Evolutionary conservation across 2,888 invertebrate genomes (phyloP), one percentile per base, ranked within the genome.

Genomic region (Lysandra bellargus): DNA sequence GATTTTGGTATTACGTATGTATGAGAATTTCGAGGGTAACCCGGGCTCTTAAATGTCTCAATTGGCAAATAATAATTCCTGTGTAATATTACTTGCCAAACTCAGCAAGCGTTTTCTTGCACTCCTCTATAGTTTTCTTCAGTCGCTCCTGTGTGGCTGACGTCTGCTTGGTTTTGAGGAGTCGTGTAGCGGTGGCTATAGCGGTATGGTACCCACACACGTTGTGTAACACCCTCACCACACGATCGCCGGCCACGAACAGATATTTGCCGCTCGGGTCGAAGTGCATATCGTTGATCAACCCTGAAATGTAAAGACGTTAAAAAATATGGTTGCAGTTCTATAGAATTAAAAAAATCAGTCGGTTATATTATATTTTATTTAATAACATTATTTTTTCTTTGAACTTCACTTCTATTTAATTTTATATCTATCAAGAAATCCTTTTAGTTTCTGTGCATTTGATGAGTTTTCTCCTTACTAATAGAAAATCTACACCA

Each of bases 151-250:
- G 96, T 80, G 97, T 97, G n/a, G 97, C 97, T 5, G 96, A 96
- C 0, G 96, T 96, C 83, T 96, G 96, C 80, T 95, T 95, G 80
- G 95, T 92, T 77, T 94, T 90, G 64, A 97, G 89, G 83, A 94
- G 87, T 37, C 93, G 84, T n/a, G 83, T 84, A 83, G 93, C 93
- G 82, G 90, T 91, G 33, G 84, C 88, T 80, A 92, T 91, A 64
- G 89, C 91, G 2, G 94, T 94, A 84, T 85, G 85, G 83, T 91
- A 92, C 0, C 94, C 94, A 88, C 93, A 93, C 12, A 94, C 94
- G 80, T 98, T 98, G 88, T 97, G 96, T 85, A 98, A 96, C 78
- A 98, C 95, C 69, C 97, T 95, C 14, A 98, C 96, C 77, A 96
- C 96, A 82, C 96, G 96, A 84, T 98, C 98, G 17, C 97, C 98